phyloP scores from a whole-genome alignment of 2,888 invertebrate species.

The Synanthedon myopaeformis region DNA sequence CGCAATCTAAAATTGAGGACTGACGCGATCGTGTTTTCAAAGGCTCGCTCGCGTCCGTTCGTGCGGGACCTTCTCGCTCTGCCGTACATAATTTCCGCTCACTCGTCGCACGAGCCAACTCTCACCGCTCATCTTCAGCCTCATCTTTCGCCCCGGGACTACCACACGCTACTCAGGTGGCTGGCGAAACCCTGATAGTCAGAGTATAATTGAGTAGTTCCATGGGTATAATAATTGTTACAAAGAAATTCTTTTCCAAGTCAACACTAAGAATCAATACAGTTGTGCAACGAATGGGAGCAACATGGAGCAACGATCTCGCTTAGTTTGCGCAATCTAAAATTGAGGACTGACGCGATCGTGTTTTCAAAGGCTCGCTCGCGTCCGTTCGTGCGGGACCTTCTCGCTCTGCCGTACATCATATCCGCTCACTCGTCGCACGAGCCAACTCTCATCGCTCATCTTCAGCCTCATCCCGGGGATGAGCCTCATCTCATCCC shows the following conservation, averaged over 20 bases:
- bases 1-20: no score
- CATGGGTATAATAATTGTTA: no score
- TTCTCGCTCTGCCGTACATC: constrained; percentile 67
- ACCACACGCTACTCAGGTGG: constrained; percentile 18
- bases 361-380: constrained; percentile 70
- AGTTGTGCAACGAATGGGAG: no score
- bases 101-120: constrained; percentile 18
- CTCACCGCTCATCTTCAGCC: constrained; percentile 33
- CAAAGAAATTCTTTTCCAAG: no score
- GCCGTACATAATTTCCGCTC: constrained; percentile 35
- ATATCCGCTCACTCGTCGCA: constrained; percentile 17
- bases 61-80: constrained; percentile 77
- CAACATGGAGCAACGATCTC: no score
- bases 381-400: constrained; percentile 80
- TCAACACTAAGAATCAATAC: no score
- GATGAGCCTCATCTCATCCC: no score
- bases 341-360: no score
- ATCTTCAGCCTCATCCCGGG: constrained; percentile 27
- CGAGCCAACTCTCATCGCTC: constrained; percentile 31
- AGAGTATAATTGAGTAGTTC: no score
- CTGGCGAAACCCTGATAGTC: no score
- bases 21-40: no score
- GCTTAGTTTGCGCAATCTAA: no score
- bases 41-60: constrained; percentile 79
- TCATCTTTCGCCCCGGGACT: constrained; percentile 33